phyloP scores from a whole-genome alignment of 2,888 invertebrate genomes.

The Drosophila pseudotalamancana region DNA sequence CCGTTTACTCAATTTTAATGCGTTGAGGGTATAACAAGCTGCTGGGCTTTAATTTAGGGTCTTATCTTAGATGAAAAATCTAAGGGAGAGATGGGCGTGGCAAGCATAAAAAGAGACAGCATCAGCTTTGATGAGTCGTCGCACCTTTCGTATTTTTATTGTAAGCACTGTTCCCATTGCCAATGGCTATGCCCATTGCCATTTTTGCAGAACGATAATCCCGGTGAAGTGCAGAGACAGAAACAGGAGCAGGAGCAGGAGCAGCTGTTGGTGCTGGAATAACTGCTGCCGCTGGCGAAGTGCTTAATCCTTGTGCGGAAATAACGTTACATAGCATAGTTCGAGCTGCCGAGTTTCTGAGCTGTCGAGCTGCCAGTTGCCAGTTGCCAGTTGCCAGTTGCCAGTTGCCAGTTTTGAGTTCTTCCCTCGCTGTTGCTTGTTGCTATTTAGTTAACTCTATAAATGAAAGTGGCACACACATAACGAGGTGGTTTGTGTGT shows the following conservation, averaged over 20 bases:
- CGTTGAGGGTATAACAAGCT: slow-evolving; percentile 24
- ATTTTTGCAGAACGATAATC: slow-evolving; percentile 55
- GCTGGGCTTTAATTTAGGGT: slow-evolving; percentile 31
- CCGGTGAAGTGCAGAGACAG: slow-evolving; percentile 21
- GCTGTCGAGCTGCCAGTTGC: slow-evolving; percentile 7
- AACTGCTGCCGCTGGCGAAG: slow-evolving; percentile 52
- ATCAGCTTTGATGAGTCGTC: slow-evolving; percentile 45
- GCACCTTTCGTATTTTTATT: slow-evolving; percentile 68
- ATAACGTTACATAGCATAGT: slow-evolving; percentile 61
- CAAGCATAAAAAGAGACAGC: slow-evolving; percentile 27
- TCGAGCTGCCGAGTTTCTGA: too few species aligned
- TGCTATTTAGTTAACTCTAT: slow-evolving; percentile 73
- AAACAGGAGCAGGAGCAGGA: not conserved
- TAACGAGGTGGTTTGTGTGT: not conserved
- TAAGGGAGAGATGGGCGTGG: not conserved
- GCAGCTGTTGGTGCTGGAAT: not conserved
- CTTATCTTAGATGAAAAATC: slow-evolving; percentile 70
- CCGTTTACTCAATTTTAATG: too few species aligned
- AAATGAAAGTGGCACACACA: slow-evolving; percentile 57
- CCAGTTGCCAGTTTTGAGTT: slow-evolving; percentile 32
- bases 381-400: not conserved
- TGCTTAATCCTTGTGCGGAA: slow-evolving; percentile 68
- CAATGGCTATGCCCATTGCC: slow-evolving; percentile 42
- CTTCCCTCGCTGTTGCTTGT: slow-evolving; percentile 31
- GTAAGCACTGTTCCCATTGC: slow-evolving; percentile 34